Evolutionary conservation across 1,140 invertebrate species (phyloP), one percentile per base, ranked within the genome.

Genomic region (Stegodyphus mimosarum): DNA sequence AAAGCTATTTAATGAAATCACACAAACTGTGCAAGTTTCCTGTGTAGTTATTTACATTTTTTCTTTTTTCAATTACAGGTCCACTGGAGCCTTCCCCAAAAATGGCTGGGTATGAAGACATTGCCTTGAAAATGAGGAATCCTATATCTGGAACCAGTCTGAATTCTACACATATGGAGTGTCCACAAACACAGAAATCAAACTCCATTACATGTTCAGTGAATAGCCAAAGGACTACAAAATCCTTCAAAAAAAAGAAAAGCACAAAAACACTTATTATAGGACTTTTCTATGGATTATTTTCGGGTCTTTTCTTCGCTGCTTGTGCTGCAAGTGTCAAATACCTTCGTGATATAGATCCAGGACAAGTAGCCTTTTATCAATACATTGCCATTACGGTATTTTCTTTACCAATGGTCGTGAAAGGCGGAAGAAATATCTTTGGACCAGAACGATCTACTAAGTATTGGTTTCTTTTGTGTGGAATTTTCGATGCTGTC

Each of bases 321-420:
- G 91, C 97, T 52, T 96, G 95, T 89, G 96, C 95, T 18, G 95
- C 96, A 3, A 96, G 97, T 87, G 96, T 97, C 0, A 97, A 97
- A 89, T 94, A 94, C 84, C 91, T 96, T n/a, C 86, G 66, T 1
- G 94, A 95, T 86, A 92, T 97, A 53, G 94, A 96, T 90, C 95
- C 96, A 0, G 95, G 96, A 92, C 95, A 96, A 89, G 91, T 97
- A 50, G 95, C 96, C 3, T 94, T 95, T 76, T 96, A 95, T 87
- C 90, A 91, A 87, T 97, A 97, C 90, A 91, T 96, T 15, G 96
- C 96, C 0, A 95, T 97, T 0, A 90, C 97, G 1, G 88, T 97
- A 64, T 95, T 95, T 15, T 93, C 95, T 48, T 93, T 97, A 88
- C 95, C 96, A 7, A 94, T 97, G 86, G 92, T 96, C 2, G 93